Percentiles rank a stretch among this genome's conserved stretches.
phyloP scores from a whole-genome alignment of 2,888 invertebrate species.

The Calameuta idolon region DNA sequence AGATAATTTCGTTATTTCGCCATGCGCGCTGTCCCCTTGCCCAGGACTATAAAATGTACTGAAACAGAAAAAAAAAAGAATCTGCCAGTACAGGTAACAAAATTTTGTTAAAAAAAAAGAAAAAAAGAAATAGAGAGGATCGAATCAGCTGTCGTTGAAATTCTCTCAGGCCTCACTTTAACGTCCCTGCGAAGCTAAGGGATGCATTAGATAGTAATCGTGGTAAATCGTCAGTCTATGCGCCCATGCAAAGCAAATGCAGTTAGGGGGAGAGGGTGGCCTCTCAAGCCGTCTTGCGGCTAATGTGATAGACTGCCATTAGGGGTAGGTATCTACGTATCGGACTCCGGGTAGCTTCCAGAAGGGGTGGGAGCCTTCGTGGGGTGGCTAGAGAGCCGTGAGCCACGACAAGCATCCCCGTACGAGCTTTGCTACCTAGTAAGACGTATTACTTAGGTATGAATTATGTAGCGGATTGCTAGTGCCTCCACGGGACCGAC shows the following conservation, averaged over 20 bases:
- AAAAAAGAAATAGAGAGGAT: not conserved
- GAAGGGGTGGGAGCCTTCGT: not conserved
- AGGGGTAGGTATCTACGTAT: conserved; percentile 32
- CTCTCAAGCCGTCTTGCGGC: conserved; percentile 51
- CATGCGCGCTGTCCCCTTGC: not conserved
- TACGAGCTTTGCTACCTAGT: conserved; percentile 21
- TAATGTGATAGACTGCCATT: conserved; percentile 61
- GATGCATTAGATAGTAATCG: conserved; percentile 11
- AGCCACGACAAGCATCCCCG: conserved; percentile 21
- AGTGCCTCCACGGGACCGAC: conserved; percentile 36
- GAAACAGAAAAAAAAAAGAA: not conserved
- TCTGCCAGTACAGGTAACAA: not conserved
- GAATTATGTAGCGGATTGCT: conserved; percentile 58
- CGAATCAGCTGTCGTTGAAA: not conserved
- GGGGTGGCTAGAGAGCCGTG: conserved; percentile 16
- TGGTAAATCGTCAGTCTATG: conserved; percentile 47
- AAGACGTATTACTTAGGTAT: conserved; percentile 64
- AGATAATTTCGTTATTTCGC: conserved; percentile 46
- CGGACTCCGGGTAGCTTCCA: not conserved
- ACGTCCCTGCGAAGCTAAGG: not conserved
- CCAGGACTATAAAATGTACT: not conserved
- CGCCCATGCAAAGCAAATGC: conserved; percentile 44
- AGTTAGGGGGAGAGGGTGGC: conserved; percentile 38
- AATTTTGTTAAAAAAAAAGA: not conserved
- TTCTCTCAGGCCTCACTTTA: not conserved